Conservation (phyloP, 2,113 vertebrate species). For the Tiliqua scincoides region DNA sequence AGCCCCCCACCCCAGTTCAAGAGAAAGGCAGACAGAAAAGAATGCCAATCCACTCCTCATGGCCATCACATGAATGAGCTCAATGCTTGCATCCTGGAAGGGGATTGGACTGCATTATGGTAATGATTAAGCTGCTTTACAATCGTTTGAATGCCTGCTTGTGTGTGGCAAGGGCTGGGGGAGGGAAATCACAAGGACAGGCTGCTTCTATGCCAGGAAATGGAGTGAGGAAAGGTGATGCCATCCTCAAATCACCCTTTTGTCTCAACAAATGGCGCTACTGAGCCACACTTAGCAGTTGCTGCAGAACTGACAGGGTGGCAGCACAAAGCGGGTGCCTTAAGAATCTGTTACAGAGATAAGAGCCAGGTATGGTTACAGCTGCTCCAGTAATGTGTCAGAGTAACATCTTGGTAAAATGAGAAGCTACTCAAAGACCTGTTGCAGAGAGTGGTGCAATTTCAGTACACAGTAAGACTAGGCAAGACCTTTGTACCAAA, state of each 20-base stretch:
- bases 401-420: background rate
- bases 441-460: background rate
- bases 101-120: slow-evolving; percentile 58
- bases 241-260: background rate
- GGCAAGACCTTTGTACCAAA: background rate
- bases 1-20: background rate
- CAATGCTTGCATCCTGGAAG: slow-evolving; percentile 11
- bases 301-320: background rate
- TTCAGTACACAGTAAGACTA: background rate
- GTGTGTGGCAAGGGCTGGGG: background rate
- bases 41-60: slow-evolving; percentile 61
- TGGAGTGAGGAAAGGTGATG: background rate
- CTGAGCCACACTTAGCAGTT: background rate
- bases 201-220: background rate
- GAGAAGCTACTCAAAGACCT: background rate
- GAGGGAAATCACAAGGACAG: slow-evolving; percentile 13
- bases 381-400: background rate
- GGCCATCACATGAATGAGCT: slow-evolving; percentile 70
- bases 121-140: slow-evolving; percentile 52
- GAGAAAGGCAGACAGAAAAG: slow-evolving; percentile 2
- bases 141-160: slow-evolving; percentile 12
- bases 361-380: background rate
- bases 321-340: too few species aligned
- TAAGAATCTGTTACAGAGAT: background rate
- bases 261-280: background rate